A percentile compares a stretch with the other conserved stretches of the same genome.
These are phyloP conservation scores for Kryptolebias ocellatus DNA, from an alignment of 2,797 vertebrate genomes.

Conservation along the genomic window DNA sequence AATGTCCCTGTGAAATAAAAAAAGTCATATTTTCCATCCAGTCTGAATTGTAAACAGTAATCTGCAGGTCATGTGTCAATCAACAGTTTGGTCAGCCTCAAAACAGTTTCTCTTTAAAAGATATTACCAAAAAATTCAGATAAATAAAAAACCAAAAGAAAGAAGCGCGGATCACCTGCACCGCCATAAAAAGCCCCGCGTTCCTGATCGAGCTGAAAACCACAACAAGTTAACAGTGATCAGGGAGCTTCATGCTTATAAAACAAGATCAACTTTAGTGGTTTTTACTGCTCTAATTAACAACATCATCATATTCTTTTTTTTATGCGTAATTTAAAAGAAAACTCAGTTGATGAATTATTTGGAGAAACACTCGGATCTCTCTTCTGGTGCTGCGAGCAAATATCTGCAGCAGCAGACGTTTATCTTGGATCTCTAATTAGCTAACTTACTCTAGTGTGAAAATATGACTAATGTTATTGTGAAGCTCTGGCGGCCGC, in stretches of 20 bases:
- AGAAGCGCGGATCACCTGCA: no score
- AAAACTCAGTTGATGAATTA: constrained; percentile 15
- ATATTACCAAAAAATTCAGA: no score
- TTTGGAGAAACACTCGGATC: constrained; percentile 7
- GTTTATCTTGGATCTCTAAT: constrained; percentile 48
- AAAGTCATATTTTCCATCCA: no score
- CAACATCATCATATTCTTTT: background rate
- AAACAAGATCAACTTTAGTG: background rate
- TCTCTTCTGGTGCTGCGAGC: constrained; percentile 35
- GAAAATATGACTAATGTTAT: constrained; percentile 47
- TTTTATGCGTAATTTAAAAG: background rate
- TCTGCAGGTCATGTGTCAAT: no score
- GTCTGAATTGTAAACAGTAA: no score
- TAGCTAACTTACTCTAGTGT: constrained; percentile 50
- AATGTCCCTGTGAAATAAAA: no score
- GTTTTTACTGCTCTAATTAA: background rate
- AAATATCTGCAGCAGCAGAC: constrained; percentile 30
- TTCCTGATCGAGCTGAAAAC: no score
- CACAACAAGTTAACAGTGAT: no score
- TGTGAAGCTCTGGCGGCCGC: constrained; percentile 15
- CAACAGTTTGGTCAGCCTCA: no score
- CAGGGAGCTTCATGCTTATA: background rate
- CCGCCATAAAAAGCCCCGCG: no score
- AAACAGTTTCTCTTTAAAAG: no score
- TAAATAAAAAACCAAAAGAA: no score